phyloP scores from a whole-genome alignment of 2,797 vertebrate species.

The Sphaeramia orbicularis region DNA sequence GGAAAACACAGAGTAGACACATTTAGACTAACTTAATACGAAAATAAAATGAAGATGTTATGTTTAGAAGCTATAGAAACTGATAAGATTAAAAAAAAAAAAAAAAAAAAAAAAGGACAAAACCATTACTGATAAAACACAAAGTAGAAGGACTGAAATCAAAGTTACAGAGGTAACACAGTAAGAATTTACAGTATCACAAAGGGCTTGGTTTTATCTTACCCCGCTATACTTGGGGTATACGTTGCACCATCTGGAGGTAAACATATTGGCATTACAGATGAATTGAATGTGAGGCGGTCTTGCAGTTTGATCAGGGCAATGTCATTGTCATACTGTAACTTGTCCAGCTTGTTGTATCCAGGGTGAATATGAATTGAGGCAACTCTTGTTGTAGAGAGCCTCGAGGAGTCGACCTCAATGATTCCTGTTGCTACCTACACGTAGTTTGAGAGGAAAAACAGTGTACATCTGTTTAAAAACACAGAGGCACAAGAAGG shows the following conservation, averaged over 20 bases:
- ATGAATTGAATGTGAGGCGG: constrained; percentile 59
- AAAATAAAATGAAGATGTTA: not conserved
- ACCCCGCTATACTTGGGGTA: constrained; percentile 53
- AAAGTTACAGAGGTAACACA: not conserved
- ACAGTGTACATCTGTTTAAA: not conserved
- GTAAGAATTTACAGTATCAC: too few relatives aligned
- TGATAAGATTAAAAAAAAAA: not conserved
- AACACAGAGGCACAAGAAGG: not conserved
- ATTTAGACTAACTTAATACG: not conserved
- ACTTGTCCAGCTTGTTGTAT: constrained; percentile 27
- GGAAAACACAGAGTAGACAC: constrained; percentile 3
- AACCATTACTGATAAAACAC: not conserved
- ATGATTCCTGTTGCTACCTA: constrained; percentile 69
- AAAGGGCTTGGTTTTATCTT: not conserved
- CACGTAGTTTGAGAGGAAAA: not conserved
- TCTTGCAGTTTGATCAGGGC: constrained; percentile 73
- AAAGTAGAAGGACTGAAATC: not conserved
- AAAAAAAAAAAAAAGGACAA: not conserved
- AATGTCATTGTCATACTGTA: constrained; percentile 73
- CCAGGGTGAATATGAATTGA: constrained; percentile 70
- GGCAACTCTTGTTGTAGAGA: not conserved
- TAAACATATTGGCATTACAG: constrained; percentile 80
- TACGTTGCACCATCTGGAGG: constrained; percentile 53
- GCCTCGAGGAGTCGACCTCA: not conserved
- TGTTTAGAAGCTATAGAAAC: not conserved